These are phyloP conservation scores for Rhynchotus rufescens DNA, from an alignment of 2,797 vertebrate species.

Conservation along the genomic window DNA sequence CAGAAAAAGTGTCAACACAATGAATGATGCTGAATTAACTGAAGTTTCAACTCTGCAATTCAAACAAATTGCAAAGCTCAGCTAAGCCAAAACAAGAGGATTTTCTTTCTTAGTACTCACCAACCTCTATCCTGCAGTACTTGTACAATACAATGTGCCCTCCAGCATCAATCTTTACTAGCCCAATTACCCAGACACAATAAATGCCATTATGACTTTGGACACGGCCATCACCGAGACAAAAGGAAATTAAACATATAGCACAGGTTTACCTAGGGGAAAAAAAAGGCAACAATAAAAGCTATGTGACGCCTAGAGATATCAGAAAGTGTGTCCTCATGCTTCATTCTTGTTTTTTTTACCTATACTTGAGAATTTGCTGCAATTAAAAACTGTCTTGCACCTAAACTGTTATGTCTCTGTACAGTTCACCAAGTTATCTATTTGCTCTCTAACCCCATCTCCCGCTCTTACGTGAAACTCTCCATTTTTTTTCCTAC, in stretches of 20 bases:
- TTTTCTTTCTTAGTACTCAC: constrained; percentile 79
- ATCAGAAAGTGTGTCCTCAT: constrained; percentile 34
- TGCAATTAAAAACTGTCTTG: constrained; percentile 91
- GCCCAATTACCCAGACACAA: constrained; percentile 75
- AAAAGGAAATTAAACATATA: constrained; percentile 73
- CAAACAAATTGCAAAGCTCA: constrained; percentile 89
- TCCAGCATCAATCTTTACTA: constrained; percentile 34
- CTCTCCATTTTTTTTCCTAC: constrained; percentile 80
- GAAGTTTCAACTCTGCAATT: constrained; percentile 46
- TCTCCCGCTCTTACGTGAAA: constrained; percentile 88
- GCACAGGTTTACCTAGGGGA: constrained; percentile 71
- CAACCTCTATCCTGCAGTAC: constrained; percentile 56
- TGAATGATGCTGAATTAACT: neutral
- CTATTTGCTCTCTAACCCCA: constrained; percentile 86
- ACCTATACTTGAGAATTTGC: constrained; percentile 88
- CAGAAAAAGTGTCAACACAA: neutral
- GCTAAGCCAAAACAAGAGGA: constrained; percentile 81
- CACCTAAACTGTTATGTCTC: constrained; percentile 88
- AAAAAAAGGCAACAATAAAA: constrained; percentile 50
- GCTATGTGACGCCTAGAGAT: constrained; percentile 31
- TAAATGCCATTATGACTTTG: constrained; percentile 68
- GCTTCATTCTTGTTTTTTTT: constrained; percentile 91
- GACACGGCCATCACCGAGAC: constrained; percentile 68
- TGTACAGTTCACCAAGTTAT: constrained; percentile 85
- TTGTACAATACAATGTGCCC: constrained; percentile 72